Base-by-base conservation (phyloP, 1,140 invertebrate genomes). In the Oreohelix idahoensis region DNA sequence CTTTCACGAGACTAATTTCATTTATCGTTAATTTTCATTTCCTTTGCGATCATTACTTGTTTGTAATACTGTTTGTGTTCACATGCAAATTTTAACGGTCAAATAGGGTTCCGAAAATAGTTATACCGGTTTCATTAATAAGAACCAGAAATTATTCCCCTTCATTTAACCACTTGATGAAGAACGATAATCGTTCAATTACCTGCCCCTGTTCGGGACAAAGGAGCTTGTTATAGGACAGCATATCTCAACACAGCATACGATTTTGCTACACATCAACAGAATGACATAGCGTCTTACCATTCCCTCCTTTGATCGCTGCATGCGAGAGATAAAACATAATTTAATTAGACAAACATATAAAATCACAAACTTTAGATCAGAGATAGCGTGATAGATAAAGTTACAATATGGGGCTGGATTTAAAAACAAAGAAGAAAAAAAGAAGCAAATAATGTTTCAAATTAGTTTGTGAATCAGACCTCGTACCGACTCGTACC, bases 261-360 rank as follows among this genome's bases (percentile, higher is more conserved):
- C 5, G n/a, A 35, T 66, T 32, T 29, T 29, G n/a, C n/a, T 29
- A 66, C n/a, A 23, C n/a, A 32, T 15, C 1, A 66, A 23, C 26
- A 58, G 53, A n/a, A 58, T 23, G 26, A 58, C 53, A 58, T 23
- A 58, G 13, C 53, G 5, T 32, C 63, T 66, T 66, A 66, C 63
- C 63, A 66, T 66, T 66, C n/a, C 63, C 17, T 66, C 63, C 63
- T 66, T 66, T 11, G 63, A 32, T 66, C 63, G 63, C 63, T 66
- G 63, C 63, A 66, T 35, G 63, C 5, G 5, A 66, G n/a, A 66
- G 29, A 66, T 29, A 66, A 66, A 58, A 32, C 17, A 32, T 23
- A 66, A 45, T 45, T 15, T n/a, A n/a, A n/a, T n/a, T n/a, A n/a
- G n/a, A n/a, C n/a, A n/a, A n/a, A n/a, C n/a, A n/a, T n/a, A n/a